These are phyloP conservation scores for Pristionchus entomophagus DNA, from an alignment of 2,888 invertebrate species.

Conservation along the genomic window DNA sequence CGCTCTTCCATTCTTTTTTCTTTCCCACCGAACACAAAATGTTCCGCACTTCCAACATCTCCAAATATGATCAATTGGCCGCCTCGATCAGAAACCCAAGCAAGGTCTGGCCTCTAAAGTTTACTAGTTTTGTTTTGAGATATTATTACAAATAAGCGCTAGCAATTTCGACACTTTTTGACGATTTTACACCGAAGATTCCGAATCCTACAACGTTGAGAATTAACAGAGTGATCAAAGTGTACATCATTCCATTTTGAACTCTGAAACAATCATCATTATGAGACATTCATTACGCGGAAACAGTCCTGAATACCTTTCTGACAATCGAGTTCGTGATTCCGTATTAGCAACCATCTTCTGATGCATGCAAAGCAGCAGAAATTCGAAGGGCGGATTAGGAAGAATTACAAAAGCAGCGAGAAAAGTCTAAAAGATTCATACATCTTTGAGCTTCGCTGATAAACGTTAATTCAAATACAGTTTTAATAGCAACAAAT, in stretches of 20 bases:
- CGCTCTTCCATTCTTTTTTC: too few relatives aligned
- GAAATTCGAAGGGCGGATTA: neutral
- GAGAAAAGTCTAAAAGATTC: too few relatives aligned
- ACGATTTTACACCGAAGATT: neutral
- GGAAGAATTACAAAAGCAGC: too few relatives aligned
- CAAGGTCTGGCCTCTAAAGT: neutral
- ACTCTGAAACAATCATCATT: neutral
- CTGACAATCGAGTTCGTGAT: neutral
- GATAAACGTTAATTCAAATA: too few relatives aligned
- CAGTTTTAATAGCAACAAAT: neutral
- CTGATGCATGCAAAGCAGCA: neutral
- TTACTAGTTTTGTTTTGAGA: neutral
- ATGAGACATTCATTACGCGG: too few relatives aligned
- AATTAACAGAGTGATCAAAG: neutral
- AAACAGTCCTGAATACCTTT: neutral
- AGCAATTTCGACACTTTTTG: neutral
- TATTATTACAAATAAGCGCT: neutral
- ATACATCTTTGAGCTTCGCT: neutral
- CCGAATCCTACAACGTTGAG: neutral
- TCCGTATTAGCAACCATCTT: neutral
- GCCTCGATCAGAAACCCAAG: neutral
- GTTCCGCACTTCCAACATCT: too few relatives aligned
- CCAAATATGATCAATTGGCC: neutral
- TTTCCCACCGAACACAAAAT: neutral
- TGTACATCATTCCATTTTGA: neutral